These are phyloP conservation scores for Eueides isabella DNA, from an alignment of 1,140 invertebrate genomes.

Conservation along the genomic window DNA sequence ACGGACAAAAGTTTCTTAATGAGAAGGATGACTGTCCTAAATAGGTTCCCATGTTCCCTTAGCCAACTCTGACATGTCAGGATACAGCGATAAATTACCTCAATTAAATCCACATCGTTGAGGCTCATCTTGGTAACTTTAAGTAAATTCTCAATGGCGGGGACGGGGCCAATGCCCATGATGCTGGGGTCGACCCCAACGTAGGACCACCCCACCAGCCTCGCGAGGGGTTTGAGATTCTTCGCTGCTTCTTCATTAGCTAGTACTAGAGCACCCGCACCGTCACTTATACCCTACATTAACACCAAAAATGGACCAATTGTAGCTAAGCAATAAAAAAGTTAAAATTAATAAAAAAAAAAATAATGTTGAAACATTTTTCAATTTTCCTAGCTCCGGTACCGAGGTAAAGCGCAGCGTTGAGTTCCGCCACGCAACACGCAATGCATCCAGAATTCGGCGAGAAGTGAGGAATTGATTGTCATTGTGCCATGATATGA, in stretches of 20 bases:
- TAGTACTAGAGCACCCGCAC: conserved; percentile 94
- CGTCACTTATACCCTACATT: conserved; percentile 94
- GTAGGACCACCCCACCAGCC: conserved; percentile 88
- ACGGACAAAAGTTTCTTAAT: too few species aligned
- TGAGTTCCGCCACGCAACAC: too few species aligned
- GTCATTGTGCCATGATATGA: too few species aligned
- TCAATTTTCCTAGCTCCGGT: too few species aligned
- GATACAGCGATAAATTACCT: conserved; percentile 80
- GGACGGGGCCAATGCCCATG: conserved; percentile 96
- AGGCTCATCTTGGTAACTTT: conserved; percentile 88
- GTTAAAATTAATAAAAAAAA: neutral
- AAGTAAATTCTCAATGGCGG: conserved; percentile 93
- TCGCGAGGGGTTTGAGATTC: conserved; percentile 89
- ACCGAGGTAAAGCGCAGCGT: too few species aligned
- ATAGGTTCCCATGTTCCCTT: too few species aligned
- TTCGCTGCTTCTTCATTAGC: conserved; percentile 95
- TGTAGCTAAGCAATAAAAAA: neutral
- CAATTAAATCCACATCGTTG: conserved; percentile 95
- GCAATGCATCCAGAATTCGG: too few species aligned
- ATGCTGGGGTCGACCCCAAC: conserved; percentile 94
- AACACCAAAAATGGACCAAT: neutral
- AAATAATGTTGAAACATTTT: too few species aligned
- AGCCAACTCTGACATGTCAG: too few species aligned
- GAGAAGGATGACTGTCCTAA: too few species aligned
- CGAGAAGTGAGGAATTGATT: too few species aligned